Conservation (phyloP, 2,113 vertebrate species). For the Indicator indicator region DNA sequence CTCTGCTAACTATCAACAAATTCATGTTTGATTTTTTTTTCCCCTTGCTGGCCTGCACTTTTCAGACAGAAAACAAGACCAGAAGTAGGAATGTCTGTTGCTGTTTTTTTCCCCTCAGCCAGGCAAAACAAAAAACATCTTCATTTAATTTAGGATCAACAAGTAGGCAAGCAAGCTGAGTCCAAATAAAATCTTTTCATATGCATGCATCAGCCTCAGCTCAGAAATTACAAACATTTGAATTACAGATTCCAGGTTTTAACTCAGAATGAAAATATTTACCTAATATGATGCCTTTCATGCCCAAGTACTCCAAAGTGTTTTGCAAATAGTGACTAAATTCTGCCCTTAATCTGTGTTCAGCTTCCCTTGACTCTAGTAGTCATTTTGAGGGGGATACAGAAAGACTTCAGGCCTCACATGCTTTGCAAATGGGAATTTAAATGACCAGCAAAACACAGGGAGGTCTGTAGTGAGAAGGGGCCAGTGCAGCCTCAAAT, state of each 20-base stretch:
- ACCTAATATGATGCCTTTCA: slow-evolving; percentile 18
- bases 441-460: neutral
- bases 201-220: neutral
- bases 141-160: neutral
- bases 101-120: neutral
- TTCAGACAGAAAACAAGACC: neutral
- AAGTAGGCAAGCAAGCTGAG: slow-evolving; percentile 3
- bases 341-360: neutral
- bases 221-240: neutral
- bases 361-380: neutral
- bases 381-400: neutral
- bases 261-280: slow-evolving; percentile 33
- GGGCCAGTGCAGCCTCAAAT: neutral
- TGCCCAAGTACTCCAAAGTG: slow-evolving; percentile 9
- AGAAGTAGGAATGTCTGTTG: neutral
- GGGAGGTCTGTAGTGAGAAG: neutral
- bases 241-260: slow-evolving; percentile 25
- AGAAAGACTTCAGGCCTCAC: neutral
- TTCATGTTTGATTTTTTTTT: neutral
- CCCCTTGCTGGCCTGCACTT: neutral
- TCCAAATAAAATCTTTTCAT: slow-evolving; percentile 22
- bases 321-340: slow-evolving; percentile 47
- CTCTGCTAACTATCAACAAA: neutral
- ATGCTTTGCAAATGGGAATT: neutral
- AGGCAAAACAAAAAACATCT: neutral